These are phyloP conservation scores for Cremastobaeus sp. DNA, from an alignment of 2,888 invertebrate genomes.

Conservation along the genomic window DNA sequence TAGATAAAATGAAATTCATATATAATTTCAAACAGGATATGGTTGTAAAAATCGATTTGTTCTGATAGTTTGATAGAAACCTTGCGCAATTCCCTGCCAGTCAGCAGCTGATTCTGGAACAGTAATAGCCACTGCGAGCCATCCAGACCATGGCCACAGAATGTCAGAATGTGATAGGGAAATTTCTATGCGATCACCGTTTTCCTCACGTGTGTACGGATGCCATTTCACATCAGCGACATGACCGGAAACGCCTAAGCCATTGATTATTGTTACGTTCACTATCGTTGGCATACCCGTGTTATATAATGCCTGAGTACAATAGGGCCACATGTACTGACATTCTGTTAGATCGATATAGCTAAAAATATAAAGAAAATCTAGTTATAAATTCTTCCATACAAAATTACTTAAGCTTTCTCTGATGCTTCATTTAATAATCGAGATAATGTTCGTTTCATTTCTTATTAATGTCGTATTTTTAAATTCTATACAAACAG, in stretches of 20 bases:
- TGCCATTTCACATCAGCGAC: constrained; percentile 87
- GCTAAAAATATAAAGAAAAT: constrained; percentile 76
- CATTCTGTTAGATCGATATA: constrained; percentile 96
- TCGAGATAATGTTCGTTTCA: too few relatives aligned
- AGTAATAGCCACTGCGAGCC: constrained; percentile 89
- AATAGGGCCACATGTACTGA: constrained; percentile 99
- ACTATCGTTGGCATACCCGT: constrained; percentile 92
- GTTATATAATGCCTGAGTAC: constrained; percentile 95
- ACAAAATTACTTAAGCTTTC: too few relatives aligned
- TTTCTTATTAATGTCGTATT: too few relatives aligned
- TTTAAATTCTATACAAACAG: too few relatives aligned
- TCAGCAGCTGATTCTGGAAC: constrained; percentile 83
- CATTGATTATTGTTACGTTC: constrained; percentile 96
- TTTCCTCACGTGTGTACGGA: constrained; percentile 90
- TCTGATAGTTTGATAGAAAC: constrained; percentile 57
- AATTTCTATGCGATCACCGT: constrained; percentile 84
- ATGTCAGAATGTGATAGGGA: constrained; percentile 87
- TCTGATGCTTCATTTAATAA: too few relatives aligned
- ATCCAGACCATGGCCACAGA: constrained; percentile 98
- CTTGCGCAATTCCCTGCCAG: constrained; percentile 89
- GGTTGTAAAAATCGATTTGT: background rate
- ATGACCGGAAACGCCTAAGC: constrained; percentile 92
- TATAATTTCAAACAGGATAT: background rate
- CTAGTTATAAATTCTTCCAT: background rate
- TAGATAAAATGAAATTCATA: background rate